These are phyloP conservation scores for Drosophila tani DNA, from an alignment of 1,140 invertebrate species.

Conservation along the genomic window DNA sequence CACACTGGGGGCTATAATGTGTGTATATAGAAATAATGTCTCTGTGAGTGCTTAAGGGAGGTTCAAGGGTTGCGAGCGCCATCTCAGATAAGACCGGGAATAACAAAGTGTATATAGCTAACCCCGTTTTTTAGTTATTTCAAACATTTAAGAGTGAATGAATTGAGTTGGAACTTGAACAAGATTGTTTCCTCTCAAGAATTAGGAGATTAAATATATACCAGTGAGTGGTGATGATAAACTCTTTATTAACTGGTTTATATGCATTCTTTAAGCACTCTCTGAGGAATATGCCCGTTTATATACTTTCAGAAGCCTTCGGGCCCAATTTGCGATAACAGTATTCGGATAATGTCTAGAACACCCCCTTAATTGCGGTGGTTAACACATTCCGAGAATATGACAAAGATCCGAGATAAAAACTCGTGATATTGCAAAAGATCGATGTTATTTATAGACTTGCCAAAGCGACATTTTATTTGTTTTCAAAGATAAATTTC, in stretches of 20 bases:
- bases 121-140: background rate
- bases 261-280: background rate
- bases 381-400: constrained; percentile 10
- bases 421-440: background rate
- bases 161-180: background rate
- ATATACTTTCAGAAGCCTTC: background rate
- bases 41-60: constrained; percentile 2
- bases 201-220: background rate
- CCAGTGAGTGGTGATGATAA: background rate
- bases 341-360: background rate
- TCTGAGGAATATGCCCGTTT: background rate
- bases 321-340: constrained; percentile 7
- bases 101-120: constrained; percentile 8
- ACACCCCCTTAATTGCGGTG: background rate
- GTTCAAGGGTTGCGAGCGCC: constrained; percentile 7
- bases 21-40: constrained; percentile 1
- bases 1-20: constrained; percentile 7
- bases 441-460: constrained; percentile 19
- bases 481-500: constrained; percentile 16
- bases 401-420: background rate
- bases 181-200: background rate
- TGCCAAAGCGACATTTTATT: constrained; percentile 5
- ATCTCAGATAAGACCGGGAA: constrained; percentile 4
- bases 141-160: background rate
- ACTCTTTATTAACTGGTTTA: background rate